Percentiles rank a stretch among this genome's conserved stretches.
These are phyloP conservation scores for Drosophila suboccidentalis DNA, from an alignment of 2,888 invertebrate genomes.

Conservation along the genomic window DNA sequence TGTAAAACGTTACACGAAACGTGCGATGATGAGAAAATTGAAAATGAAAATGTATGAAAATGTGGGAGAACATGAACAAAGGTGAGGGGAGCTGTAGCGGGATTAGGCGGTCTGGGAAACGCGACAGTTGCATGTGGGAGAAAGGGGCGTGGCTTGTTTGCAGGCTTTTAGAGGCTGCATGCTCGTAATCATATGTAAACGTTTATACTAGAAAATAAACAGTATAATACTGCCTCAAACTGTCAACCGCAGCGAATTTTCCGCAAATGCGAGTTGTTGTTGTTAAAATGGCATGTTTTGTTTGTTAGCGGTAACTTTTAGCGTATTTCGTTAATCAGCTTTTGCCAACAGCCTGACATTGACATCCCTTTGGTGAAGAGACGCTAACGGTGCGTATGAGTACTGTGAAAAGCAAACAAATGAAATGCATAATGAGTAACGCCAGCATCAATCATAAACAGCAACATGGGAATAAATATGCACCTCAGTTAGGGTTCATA, in stretches of 20 bases:
- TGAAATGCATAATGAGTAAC: constrained; percentile 18
- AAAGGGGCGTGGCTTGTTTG: constrained; percentile 23
- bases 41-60: constrained; percentile 46
- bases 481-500: constrained; percentile 14
- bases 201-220: constrained; percentile 45
- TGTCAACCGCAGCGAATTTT: constrained; percentile 31
- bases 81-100: not conserved
- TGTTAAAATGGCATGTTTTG: constrained; percentile 22
- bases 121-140: constrained; percentile 38
- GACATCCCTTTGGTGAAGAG: constrained; percentile 20
- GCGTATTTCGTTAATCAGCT: constrained; percentile 46
- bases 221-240: constrained; percentile 27
- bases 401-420: constrained; percentile 31
- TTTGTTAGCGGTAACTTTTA: constrained; percentile 20
- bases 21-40: constrained; percentile 45
- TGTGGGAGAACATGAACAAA: constrained; percentile 1
- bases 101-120: not conserved
- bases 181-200: constrained; percentile 57
- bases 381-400: constrained; percentile 35
- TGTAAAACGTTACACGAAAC: constrained; percentile 60
- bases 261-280: constrained; percentile 20
- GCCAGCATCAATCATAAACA: constrained; percentile 20
- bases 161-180: constrained; percentile 34
- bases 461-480: constrained; percentile 7
- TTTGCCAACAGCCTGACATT: constrained; percentile 19